Evolutionary conservation across 1,140 invertebrate genomes (phyloP).

Genomic region (Drosophila kurseongensis): DNA sequence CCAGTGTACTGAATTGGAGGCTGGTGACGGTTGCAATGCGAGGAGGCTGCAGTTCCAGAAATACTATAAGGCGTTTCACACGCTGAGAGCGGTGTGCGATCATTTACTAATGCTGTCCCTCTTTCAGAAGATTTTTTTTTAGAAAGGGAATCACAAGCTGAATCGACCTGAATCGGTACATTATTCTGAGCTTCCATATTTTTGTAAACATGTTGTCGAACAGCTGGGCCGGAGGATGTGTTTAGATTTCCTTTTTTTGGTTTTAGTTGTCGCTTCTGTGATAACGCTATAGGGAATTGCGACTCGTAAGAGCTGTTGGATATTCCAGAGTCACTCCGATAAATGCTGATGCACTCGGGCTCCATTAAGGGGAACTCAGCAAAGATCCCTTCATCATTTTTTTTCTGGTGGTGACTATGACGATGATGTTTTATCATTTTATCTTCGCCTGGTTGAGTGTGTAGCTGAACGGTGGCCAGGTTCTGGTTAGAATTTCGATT

Average conservation of each 20-base stretch:
- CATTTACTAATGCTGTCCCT: conserved; percentile 24
- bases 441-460: conserved; percentile 43
- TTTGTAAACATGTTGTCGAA: conserved; percentile 60
- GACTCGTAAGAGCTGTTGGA: conserved; percentile 83
- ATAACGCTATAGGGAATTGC: conserved; percentile 38
- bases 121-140: conserved; percentile 14
- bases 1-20: conserved; percentile 31
- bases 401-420: conserved; percentile 67
- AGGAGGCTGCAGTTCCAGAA: conserved; percentile 15
- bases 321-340: conserved; percentile 84
- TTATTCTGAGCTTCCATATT: conserved; percentile 63
- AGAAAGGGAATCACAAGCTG: conserved; percentile 54
- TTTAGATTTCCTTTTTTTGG: conserved; percentile 11
- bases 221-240: conserved; percentile 16
- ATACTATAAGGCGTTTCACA: conserved; percentile 30
- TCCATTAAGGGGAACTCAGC: conserved; percentile 71
- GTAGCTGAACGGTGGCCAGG: conserved; percentile 65
- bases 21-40: conserved; percentile 60
- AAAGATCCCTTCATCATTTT: conserved; percentile 56
- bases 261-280: conserved; percentile 12
- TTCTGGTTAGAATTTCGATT: conserved; percentile 29
- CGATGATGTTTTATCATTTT: conserved; percentile 79
- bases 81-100: conserved; percentile 58
- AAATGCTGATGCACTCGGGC: conserved; percentile 78
- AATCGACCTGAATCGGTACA: conserved; percentile 1